Evolutionary conservation across 2,888 invertebrate genomes (phyloP), one percentile per base, ranked within the genome.

Genomic region (Euspilapteryx auroguttella): DNA sequence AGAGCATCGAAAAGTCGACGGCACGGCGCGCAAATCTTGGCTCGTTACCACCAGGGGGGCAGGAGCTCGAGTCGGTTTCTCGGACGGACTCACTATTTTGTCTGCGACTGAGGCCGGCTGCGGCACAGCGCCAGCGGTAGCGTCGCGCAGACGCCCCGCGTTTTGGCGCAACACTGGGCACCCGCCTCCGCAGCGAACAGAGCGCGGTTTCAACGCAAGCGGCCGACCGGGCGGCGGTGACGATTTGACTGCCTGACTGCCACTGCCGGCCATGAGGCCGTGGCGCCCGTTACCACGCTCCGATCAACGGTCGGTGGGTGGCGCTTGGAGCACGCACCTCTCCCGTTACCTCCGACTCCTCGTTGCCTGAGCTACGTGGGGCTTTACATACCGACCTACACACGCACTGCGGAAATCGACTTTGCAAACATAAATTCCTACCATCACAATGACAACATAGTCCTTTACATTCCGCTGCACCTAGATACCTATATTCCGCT

Each of bases 291-390:
- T 57, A 57, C 56, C 66, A 54, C 55, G 63, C 65, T 58, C 59
- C 58, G 61, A 61, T 49, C 55, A 21, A 25, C 21, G 31, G 24
- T 22, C 57, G 65, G 62, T 61, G 68, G 68, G 69, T 68, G 68
- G n/a, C n/a, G n/a, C n/a, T n/a, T n/a, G n/a, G n/a, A n/a, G 64
- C 56, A 57, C 63, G 58, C 62, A 63, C 56, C 65, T 64, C 69
- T 69, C 71, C 71, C 73, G 73, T 71, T 73, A 71, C 68, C 69
- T 69, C 59, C 55, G 64, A 63, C 59, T 62, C 62, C 62, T 59
- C 54, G 45, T n/a, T n/a, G n/a, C n/a, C n/a, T n/a, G n/a, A n/a
- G n/a, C n/a, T n/a, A n/a, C n/a, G n/a, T n/a, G n/a, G n/a, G n/a
- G n/a, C n/a, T n/a, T n/a, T n/a, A n/a, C n/a, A n/a, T n/a, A n/a